Conservation (phyloP, 2,888 invertebrate genomes). For the Masnerella sp. region DNA sequence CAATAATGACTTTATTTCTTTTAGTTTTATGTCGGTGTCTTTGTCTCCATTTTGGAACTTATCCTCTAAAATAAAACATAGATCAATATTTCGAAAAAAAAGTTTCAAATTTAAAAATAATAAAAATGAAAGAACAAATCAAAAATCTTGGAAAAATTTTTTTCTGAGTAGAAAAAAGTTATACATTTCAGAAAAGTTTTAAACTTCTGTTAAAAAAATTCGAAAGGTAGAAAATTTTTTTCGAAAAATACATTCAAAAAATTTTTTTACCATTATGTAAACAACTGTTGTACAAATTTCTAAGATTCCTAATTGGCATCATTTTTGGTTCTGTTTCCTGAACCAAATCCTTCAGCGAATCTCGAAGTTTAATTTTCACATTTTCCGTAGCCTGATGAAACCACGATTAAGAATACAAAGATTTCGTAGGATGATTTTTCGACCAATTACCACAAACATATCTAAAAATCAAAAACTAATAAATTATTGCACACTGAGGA, state of each 20-base stretch:
- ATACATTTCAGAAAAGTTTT: no score
- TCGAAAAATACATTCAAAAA: no score
- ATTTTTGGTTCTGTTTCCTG: no score
- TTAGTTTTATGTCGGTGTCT: background rate
- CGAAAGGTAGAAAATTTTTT: no score
- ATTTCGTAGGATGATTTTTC: background rate
- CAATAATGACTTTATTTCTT: slow-evolving; percentile 12
- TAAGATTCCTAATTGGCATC: background rate
- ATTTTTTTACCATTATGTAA: no score
- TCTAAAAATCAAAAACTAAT: slow-evolving; percentile 19
- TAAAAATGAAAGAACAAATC: no score
- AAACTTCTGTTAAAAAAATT: no score
- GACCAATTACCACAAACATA: slow-evolving; percentile 35
- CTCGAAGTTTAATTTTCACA: background rate
- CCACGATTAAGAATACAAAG: slow-evolving; percentile 8
- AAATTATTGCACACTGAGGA: no score
- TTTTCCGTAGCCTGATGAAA: slow-evolving; percentile 14
- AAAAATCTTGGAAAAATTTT: no score
- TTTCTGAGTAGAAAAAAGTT: no score
- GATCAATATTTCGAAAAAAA: no score
- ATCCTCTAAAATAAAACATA: slow-evolving; percentile 9
- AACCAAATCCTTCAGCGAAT: background rate
- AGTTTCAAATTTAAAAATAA: no score
- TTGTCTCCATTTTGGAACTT: background rate
- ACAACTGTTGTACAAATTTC: background rate